Conservation (phyloP, 2,113 vertebrate genomes). For the Ammospiza nelsoni region DNA sequence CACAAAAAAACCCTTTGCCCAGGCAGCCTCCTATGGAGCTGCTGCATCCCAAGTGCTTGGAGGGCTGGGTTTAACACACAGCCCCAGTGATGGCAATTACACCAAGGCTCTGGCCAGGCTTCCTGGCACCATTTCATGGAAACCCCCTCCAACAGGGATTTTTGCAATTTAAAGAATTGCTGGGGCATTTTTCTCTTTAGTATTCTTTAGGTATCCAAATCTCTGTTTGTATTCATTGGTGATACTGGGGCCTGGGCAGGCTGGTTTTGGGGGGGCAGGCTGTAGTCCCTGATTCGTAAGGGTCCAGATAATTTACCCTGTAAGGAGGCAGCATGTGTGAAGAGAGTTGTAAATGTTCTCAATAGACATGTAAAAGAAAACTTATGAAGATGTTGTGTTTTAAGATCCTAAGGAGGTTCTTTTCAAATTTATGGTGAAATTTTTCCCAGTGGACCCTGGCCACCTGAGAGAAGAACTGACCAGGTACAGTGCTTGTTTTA, state of each 20-base stretch:
- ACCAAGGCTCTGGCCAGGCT: rapidly evolving
- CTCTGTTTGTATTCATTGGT: rapidly evolving
- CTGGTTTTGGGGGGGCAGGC: not conserved
- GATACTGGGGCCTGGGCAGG: not conserved
- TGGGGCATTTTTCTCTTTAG: not conserved
- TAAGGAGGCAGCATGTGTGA: not conserved
- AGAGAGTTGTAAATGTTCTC: slow-evolving; percentile 65
- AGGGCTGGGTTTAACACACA: not conserved
- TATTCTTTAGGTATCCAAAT: not conserved
- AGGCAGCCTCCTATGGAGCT: not conserved
- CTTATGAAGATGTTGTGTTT: slow-evolving; percentile 82
- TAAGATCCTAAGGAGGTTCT: slow-evolving; percentile 89
- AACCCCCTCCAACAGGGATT: not conserved
- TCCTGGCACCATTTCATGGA: not conserved
- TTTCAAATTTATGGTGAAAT: slow-evolving; percentile 98
- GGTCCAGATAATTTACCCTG: too few relatives aligned
- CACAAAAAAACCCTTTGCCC: not conserved
- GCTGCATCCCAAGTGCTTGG: not conserved
- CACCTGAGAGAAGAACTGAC: slow-evolving; percentile 92
- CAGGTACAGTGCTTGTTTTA: slow-evolving; percentile 79
- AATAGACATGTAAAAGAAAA: slow-evolving; percentile 66
- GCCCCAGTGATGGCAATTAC: not conserved
- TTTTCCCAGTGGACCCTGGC: slow-evolving; percentile 96
- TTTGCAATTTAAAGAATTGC: not conserved
- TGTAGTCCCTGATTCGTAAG: not conserved